Base-by-base conservation (phyloP, 2,113 vertebrate genomes). In the Cariama cristata region DNA sequence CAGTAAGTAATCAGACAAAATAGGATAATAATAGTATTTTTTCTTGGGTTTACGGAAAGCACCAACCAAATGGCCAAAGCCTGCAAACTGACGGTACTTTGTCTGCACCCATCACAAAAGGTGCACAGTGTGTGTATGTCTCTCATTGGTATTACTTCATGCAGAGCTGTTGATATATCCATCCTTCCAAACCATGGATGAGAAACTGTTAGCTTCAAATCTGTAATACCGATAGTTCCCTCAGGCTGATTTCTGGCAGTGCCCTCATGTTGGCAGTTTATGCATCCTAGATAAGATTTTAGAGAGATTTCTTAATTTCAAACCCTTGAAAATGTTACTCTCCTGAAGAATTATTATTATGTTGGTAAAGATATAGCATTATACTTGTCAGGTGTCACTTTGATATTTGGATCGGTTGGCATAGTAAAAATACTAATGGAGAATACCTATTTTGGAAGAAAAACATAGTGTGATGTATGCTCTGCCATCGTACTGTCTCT, bases 341-440 rank as follows among this genome's bases (percentile, higher is more conserved):
- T 49, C 67, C 59, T 67, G 63, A 73, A 88, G 60, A 12, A 7
- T 86, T 86, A 52, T 86, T 86, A 60, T 69, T 64, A 24, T 35
- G 35, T 93, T 77, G 89, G 77, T 81, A 91, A 95, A 96, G 59
- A 71, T 64, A n/a, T 72, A 80, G 73, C 35, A 44, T 91, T 93
- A 20, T 40, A 35, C 66, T 80, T 89, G 52, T 45, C 10, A 49
- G 55, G 32, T 79, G 86, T 95, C 91, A 66, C 47, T 21, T 81
- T 93, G 91, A 83, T 88, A 56, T 45, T 86, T 94, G 50, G 13
- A 52, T 38, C 67, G 30, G 35, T 73, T 89, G 58, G 42, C 68
- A 16, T 49, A 84, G 55, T 69, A 53, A 77, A 94, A 89, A 73
- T 49, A 56, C 67, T 80, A 52, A 56, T 49, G 35, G 79, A 68